phyloP scores from a whole-genome alignment of 2,113 vertebrate genomes.

The Oreochromis spilurus region DNA sequence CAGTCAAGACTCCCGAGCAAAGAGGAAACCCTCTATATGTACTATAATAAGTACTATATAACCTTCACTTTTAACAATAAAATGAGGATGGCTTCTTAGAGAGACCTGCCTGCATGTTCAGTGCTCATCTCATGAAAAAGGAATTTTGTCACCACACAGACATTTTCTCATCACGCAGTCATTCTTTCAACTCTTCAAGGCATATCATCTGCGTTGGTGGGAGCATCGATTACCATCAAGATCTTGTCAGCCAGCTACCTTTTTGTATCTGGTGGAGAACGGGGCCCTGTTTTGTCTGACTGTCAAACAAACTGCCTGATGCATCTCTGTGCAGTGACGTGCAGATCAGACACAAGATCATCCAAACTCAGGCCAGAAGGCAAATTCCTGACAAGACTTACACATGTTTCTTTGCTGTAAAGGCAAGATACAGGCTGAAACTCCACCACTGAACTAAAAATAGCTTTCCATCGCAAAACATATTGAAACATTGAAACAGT shows the following conservation, averaged over 20 bases:
- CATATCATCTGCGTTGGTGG: conserved; percentile 10
- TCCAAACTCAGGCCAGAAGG: neutral
- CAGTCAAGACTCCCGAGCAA: neutral
- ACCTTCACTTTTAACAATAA: neutral
- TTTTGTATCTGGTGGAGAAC: neutral
- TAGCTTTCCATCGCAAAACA: neutral
- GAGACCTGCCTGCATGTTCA: neutral
- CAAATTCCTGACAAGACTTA: neutral
- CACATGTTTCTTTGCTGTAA: neutral
- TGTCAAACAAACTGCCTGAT: neutral
- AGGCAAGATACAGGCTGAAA: neutral
- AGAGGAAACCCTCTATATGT: neutral
- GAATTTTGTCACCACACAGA: neutral
- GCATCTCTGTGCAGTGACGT: conserved; percentile 27
- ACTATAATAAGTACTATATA: neutral
- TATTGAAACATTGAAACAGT: neutral
- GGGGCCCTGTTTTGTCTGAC: neutral
- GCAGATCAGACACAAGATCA: conserved; percentile 6
- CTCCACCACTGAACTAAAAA: neutral
- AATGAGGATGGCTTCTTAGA: neutral
- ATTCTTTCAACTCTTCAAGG: conserved; percentile 4
- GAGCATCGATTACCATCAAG: conserved; percentile 21
- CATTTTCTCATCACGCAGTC: neutral
- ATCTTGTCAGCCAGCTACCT: conserved; percentile 27
- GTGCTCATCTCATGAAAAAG: neutral